phyloP scores from a whole-genome alignment of 2,888 invertebrate species.

The Chloroclystis v-ata region DNA sequence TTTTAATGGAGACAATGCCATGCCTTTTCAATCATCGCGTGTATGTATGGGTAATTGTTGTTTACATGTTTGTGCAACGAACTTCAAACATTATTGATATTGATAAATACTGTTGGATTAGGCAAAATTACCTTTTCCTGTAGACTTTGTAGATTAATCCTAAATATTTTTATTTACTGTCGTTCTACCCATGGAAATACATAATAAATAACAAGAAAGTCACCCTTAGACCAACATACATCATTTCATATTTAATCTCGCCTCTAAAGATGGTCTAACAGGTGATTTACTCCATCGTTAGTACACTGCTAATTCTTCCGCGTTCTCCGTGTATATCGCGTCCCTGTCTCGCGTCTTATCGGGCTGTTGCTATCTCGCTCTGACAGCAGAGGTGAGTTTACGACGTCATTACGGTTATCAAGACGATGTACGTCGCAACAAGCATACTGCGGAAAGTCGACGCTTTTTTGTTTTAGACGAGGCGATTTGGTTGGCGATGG shows the following conservation, averaged over 20 bases:
- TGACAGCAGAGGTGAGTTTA: slow-evolving; percentile 55
- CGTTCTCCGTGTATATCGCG: slow-evolving; percentile 54
- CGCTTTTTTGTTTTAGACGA: slow-evolving; percentile 12
- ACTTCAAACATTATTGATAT: too few species aligned
- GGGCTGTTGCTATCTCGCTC: slow-evolving; percentile 47
- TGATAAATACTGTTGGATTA: too few species aligned
- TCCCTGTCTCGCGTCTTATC: slow-evolving; percentile 20
- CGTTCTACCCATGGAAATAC: slow-evolving; percentile 1
- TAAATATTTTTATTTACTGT: neutral
- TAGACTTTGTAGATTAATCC: neutral
- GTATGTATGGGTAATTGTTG: neutral
- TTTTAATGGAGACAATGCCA: slow-evolving; percentile 8
- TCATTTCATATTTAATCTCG: slow-evolving; percentile 57
- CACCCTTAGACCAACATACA: slow-evolving; percentile 36
- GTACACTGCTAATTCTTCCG: slow-evolving; percentile 69
- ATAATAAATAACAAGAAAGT: slow-evolving; percentile 12
- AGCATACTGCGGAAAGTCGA: slow-evolving; percentile 39
- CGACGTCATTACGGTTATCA: slow-evolving; percentile 73
- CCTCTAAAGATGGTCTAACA: slow-evolving; percentile 49
- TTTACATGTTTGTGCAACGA: neutral
- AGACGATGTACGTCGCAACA: slow-evolving; percentile 36
- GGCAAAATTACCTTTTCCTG: too few species aligned
- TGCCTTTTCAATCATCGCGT: neutral
- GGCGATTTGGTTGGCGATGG: slow-evolving; percentile 7
- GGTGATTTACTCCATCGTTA: slow-evolving; percentile 72